Evolutionary conservation across 1,140 invertebrate genomes (phyloP).

Genomic region (Acyrthosiphon pisum): DNA sequence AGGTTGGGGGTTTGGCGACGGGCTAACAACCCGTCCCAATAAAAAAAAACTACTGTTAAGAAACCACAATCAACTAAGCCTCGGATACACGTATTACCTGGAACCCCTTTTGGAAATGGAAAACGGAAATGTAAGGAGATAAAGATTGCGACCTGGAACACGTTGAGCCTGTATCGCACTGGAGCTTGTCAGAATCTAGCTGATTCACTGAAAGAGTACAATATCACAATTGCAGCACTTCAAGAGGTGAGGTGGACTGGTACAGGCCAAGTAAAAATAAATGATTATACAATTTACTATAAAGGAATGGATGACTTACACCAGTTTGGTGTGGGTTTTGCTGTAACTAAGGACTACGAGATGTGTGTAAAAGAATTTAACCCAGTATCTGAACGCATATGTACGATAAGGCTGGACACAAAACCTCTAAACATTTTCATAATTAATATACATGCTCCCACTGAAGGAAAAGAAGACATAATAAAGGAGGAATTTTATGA

Average conservation of each 20-base stretch:
- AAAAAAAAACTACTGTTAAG: too few relatives aligned
- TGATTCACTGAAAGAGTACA: too few relatives aligned
- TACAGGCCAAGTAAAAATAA: too few relatives aligned
- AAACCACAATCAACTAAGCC: too few relatives aligned
- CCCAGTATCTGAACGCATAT: conserved; percentile 8
- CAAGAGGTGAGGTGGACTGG: too few relatives aligned
- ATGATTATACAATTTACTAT: too few relatives aligned
- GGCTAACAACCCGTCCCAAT: too few relatives aligned
- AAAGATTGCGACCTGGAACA: not conserved
- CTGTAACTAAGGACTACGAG: not conserved
- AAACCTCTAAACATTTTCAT: not conserved
- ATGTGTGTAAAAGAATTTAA: not conserved
- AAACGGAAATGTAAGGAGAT: not conserved
- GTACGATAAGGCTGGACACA: not conserved
- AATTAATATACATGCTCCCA: not conserved
- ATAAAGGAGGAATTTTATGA: not conserved
- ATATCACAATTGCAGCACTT: too few relatives aligned
- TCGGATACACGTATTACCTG: not conserved
- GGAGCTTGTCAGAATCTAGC: too few relatives aligned
- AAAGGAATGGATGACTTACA: too few relatives aligned
- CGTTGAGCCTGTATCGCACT: not conserved
- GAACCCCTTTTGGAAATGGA: not conserved
- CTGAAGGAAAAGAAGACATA: not conserved
- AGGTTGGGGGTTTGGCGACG: too few relatives aligned
- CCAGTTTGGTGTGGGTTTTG: too few relatives aligned